Evolutionary conservation across 2,888 invertebrate species (phyloP).

Genomic region (Troilus luridus): DNA sequence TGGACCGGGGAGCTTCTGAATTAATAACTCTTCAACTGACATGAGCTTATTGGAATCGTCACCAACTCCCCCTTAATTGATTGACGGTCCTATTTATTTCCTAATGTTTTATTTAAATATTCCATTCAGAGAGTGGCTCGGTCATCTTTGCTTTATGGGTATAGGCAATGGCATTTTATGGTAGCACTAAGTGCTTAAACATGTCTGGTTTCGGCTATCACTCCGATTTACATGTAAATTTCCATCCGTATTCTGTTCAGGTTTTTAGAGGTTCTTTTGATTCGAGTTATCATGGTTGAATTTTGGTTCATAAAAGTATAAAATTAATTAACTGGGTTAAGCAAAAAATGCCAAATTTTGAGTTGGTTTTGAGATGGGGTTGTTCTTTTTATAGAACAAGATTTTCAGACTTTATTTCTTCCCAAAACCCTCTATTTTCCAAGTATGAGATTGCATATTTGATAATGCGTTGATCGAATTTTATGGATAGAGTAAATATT

Average conservation of each 20-base stretch:
- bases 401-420: too few species aligned
- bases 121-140: not conserved
- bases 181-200: not conserved
- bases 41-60: not conserved
- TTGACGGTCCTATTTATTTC: not conserved
- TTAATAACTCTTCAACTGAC: conserved; percentile 9
- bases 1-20: not conserved
- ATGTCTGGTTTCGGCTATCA: not conserved
- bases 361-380: too few species aligned
- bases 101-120: not conserved
- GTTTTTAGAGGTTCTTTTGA: not conserved
- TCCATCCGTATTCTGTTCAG: not conserved
- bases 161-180: not conserved
- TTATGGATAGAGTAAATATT: too few species aligned
- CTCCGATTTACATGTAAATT: not conserved
- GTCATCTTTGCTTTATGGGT: not conserved
- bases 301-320: too few species aligned
- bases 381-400: too few species aligned
- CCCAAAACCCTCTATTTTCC: too few species aligned
- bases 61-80: not conserved
- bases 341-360: too few species aligned
- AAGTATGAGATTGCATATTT: too few species aligned
- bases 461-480: too few species aligned
- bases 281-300: too few species aligned
- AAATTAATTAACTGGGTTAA: too few species aligned